Evolutionary conservation across 2,888 invertebrate species (phyloP), one percentile per base, ranked within the genome.

Genomic region (Mimas tiliae): DNA sequence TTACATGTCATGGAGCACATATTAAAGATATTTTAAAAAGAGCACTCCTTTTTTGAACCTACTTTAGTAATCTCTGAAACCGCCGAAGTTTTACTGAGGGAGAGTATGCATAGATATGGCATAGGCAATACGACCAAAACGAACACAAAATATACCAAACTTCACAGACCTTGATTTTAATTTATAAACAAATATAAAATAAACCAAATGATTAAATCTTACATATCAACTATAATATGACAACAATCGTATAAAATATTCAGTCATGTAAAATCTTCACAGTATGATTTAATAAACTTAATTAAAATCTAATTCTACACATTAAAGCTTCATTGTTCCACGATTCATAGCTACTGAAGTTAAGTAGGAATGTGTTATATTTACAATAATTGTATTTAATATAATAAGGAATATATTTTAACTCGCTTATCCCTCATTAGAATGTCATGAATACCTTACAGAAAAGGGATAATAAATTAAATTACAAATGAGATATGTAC

Each of bases 261-360:
- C 87, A 85, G 83, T 81, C 84, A 45, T 62, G 33, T 66, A 63
- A 42, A 50, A 45, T 53, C 21, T 19, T 65, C 55, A 58, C 19
- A 12, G 19, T 55, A 47, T 16, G 68, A 65, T 69, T 51, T 62
- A 70, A 71, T 75, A 72, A 75, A 78, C 78, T 75, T 75, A 79
- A 76, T 74, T 77, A 72, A 77, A 74, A 74, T 74, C 76, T 82
- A 83, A 77, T 77, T 79, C 84, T 85, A 88, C 66, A 84, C 79
- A 81, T 91, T 92, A 91, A 92, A 92, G 91, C 91, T 91, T 88
- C 86, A 85, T 91, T 87, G 83, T 83, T 84, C 90, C 83, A 83
- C 80, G 77, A 83, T 85, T 86, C 85, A 86, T 72, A 71, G 75
- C 68, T 71, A 74, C 73, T 70, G 72, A 79, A 78, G 78, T 82